phyloP scores from a whole-genome alignment of 2,797 vertebrate species.

The Toxotes lorentzi region DNA sequence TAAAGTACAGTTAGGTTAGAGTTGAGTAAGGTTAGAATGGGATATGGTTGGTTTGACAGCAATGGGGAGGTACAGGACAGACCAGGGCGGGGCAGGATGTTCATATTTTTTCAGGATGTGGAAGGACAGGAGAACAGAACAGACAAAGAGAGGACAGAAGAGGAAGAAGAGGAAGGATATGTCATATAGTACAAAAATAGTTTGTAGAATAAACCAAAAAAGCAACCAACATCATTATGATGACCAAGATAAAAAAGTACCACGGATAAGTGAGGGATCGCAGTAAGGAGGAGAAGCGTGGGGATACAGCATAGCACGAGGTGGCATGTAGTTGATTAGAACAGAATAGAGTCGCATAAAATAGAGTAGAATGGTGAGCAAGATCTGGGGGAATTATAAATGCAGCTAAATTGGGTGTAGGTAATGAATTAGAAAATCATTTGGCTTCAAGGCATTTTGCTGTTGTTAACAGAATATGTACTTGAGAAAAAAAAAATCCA shows the following conservation, averaged over 20 bases:
- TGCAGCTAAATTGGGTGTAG: conserved; percentile 39
- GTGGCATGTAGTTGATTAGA: conserved; percentile 16
- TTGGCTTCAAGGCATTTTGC: conserved; percentile 69
- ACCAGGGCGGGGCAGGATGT: neutral
- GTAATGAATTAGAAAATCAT: conserved; percentile 75
- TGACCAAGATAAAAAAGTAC: neutral
- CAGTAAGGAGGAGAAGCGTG: too few species aligned
- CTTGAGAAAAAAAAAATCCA: conserved; percentile 66
- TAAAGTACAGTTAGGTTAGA: conserved; percentile 5
- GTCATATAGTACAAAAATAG: conserved; percentile 4
- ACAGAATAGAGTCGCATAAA: conserved; percentile 29
- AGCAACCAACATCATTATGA: neutral
- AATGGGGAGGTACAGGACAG: neutral
- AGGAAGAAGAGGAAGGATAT: conserved; percentile 4
- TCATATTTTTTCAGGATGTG: conserved; percentile 8
- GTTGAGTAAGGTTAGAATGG: neutral
- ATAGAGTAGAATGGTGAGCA: conserved; percentile 30
- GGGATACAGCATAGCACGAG: neutral
- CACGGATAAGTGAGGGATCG: neutral
- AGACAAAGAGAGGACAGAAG: neutral
- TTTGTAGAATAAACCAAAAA: conserved; percentile 4
- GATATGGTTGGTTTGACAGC: conserved; percentile 24
- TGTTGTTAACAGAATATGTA: conserved; percentile 71
- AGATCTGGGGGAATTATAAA: conserved; percentile 51
- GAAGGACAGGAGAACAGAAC: conserved; percentile 20